Evolutionary conservation across 2,113 vertebrate genomes (phyloP).

Genomic region (Emberiza fucata): DNA sequence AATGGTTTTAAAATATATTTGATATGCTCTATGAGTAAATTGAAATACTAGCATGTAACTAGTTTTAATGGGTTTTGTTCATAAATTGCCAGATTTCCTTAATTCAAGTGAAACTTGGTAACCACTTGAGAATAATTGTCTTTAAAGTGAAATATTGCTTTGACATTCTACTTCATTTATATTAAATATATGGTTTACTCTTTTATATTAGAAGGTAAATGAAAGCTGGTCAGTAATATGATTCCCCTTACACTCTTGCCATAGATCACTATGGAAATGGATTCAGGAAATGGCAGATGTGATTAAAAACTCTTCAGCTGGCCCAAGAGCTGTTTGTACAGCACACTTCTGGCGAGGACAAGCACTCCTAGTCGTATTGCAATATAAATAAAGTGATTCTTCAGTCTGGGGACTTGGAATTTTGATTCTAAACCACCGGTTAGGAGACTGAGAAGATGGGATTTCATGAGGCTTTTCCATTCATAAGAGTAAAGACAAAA

Average conservation of each 20-base stretch:
- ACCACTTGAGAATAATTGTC: slow-evolving; percentile 34
- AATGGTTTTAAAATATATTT: slow-evolving; percentile 25
- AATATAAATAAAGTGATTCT: neutral
- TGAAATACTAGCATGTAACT: slow-evolving; percentile 36
- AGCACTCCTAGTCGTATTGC: neutral
- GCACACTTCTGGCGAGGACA: neutral
- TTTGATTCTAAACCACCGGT: neutral
- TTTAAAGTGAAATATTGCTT: slow-evolving; percentile 44
- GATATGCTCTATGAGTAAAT: neutral
- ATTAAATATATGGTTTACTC: slow-evolving; percentile 19
- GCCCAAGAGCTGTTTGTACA: slow-evolving; percentile 7
- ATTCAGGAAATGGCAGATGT: slow-evolving; percentile 49
- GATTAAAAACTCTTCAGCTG: slow-evolving; percentile 54
- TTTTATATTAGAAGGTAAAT: slow-evolving; percentile 35
- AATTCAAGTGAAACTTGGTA: slow-evolving; percentile 52
- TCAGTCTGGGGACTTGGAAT: neutral
- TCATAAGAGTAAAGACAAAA: neutral
- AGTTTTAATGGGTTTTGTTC: slow-evolving; percentile 14
- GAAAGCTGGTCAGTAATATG: slow-evolving; percentile 27
- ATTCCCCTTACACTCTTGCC: neutral
- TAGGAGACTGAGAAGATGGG: neutral
- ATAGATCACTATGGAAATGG: slow-evolving; percentile 17
- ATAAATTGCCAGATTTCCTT: slow-evolving; percentile 50
- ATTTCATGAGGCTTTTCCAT: neutral
- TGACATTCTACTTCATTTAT: slow-evolving; percentile 25